phyloP scores from a whole-genome alignment of 2,888 invertebrate genomes.

The Phortica magna region DNA sequence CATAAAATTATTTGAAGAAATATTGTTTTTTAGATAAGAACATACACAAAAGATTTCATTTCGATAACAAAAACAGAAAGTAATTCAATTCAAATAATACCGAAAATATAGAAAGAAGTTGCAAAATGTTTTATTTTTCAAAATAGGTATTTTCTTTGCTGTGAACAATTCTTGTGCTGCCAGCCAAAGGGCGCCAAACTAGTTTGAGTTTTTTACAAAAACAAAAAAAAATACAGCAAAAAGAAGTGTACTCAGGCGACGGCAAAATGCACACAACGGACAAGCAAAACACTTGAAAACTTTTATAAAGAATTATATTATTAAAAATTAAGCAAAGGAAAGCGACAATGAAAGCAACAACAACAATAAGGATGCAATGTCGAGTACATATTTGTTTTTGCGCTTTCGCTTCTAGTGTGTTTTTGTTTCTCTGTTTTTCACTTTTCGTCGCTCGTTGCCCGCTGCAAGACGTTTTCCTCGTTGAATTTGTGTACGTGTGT shows the following conservation, averaged over 20 bases:
- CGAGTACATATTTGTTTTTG: slow-evolving; percentile 1
- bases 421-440: not conserved
- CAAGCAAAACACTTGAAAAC: slow-evolving; percentile 29
- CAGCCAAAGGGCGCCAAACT: slow-evolving; percentile 28
- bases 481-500: not conserved
- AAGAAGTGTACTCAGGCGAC: not conserved
- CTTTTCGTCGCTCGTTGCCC: not conserved
- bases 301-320: slow-evolving; percentile 25
- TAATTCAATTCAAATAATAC: too few species aligned
- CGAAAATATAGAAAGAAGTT: too few species aligned
- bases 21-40: too few species aligned
- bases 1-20: too few species aligned
- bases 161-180: not conserved
- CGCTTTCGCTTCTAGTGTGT: not conserved
- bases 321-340: slow-evolving; percentile 29
- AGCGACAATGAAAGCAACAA: slow-evolving; percentile 21
- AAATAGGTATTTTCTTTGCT: too few species aligned
- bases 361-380: slow-evolving; percentile 1
- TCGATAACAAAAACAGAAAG: too few species aligned
- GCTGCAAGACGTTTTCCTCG: not conserved
- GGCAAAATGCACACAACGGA: slow-evolving; percentile 1
- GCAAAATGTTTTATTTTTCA: too few species aligned
- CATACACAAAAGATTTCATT: too few species aligned
- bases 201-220: slow-evolving; percentile 11
- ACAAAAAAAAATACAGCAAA: not conserved